Percentiles rank a stretch among this genome's conserved stretches.
Evolutionary conservation across 1,140 invertebrate genomes (phyloP).

Genomic region (Dendrolimus kikuchii): DNA sequence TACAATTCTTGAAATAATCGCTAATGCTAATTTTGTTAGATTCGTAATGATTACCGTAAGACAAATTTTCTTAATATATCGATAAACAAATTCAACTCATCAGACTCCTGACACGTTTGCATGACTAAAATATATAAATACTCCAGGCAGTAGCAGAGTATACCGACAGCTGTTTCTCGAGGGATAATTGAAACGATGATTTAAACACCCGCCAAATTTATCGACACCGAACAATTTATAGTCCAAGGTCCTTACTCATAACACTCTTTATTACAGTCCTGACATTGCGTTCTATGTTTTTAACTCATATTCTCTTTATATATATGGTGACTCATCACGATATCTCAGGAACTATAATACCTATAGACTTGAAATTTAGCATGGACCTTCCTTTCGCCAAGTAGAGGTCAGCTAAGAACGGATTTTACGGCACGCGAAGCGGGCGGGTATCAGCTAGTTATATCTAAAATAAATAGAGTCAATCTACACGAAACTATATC

Average conservation of each 20-base stretch:
- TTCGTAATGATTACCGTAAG: too few species aligned
- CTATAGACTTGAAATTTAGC: too few species aligned
- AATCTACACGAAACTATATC: too few species aligned
- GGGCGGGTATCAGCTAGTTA: too few species aligned
- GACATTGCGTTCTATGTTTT: slow-evolving; percentile 11
- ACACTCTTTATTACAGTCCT: slow-evolving; percentile 13
- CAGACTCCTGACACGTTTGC: slow-evolving; percentile 42
- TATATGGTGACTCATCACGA: too few species aligned
- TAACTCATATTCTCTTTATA: not conserved
- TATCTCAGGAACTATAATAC: too few species aligned
- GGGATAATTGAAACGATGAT: slow-evolving; percentile 67
- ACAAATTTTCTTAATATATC: slow-evolving; percentile 31
- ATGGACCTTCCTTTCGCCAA: too few species aligned
- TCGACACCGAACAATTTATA: slow-evolving; percentile 58
- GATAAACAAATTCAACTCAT: slow-evolving; percentile 33
- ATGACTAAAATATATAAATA: slow-evolving; percentile 62
- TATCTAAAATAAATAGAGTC: too few species aligned
- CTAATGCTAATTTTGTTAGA: too few species aligned
- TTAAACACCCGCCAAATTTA: slow-evolving; percentile 65
- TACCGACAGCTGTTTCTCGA: slow-evolving; percentile 55
- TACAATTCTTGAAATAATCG: too few species aligned
- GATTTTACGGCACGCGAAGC: too few species aligned
- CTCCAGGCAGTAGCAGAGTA: slow-evolving; percentile 39
- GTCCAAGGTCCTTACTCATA: slow-evolving; percentile 17
- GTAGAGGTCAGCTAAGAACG: too few species aligned